phyloP scores from a whole-genome alignment of 2,113 vertebrate genomes.

The Suncus etruscus region DNA sequence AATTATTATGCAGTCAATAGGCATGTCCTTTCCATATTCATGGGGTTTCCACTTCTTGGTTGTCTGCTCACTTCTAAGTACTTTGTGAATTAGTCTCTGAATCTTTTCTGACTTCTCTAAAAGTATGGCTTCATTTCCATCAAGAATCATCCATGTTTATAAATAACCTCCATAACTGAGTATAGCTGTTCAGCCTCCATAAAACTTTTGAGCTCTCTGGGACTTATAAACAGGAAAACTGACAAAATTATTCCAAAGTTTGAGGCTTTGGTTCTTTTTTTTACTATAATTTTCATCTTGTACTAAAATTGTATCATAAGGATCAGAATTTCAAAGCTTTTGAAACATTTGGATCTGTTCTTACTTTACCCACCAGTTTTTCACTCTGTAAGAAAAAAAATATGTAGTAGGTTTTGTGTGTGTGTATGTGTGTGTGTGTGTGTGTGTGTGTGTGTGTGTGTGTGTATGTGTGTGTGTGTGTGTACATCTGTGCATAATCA shows the following conservation, averaged over 20 bases:
- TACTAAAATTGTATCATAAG: not conserved
- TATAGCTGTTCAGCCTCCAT: not conserved
- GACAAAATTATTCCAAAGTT: not conserved
- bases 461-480: no score
- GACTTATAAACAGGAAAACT: not conserved
- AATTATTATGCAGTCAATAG: slow-evolving; percentile 48
- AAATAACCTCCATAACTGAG: slow-evolving; percentile 33
- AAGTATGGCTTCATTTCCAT: slow-evolving; percentile 64
- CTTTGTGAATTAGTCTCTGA: slow-evolving; percentile 45
- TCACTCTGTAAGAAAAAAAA: not conserved
- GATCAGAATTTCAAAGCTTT: not conserved
- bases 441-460: no score
- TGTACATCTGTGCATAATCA: no score
- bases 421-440: no score
- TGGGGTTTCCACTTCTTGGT: slow-evolving; percentile 46
- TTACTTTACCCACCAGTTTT: not conserved
- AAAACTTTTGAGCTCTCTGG: not conserved
- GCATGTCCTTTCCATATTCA: slow-evolving; percentile 58
- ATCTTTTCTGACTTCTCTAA: slow-evolving; percentile 56
- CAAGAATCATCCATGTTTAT: slow-evolving; percentile 44
- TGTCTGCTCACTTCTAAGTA: slow-evolving; percentile 44
- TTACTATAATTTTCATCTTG: not conserved
- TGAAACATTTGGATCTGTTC: not conserved
- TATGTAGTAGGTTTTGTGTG: not conserved
- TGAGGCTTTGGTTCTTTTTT: not conserved